Conservation (phyloP, 2,113 vertebrate species). For the Stictonetta naevosa region DNA sequence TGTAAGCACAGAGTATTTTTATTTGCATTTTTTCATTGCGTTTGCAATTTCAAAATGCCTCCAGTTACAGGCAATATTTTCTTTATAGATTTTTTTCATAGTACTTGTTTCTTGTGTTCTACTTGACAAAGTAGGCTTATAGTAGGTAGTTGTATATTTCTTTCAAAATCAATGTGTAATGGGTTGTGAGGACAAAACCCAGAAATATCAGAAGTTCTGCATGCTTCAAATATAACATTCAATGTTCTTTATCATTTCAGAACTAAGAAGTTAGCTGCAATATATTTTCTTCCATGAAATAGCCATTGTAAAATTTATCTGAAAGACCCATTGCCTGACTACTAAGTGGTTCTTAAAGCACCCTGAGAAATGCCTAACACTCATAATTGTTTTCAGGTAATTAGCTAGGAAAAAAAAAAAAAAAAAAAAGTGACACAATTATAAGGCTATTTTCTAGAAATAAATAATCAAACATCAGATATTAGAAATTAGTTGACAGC, state of each 20-base stretch:
- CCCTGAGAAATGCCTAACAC: background rate
- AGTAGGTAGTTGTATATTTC: background rate
- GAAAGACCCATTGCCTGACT: background rate
- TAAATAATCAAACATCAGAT: background rate
- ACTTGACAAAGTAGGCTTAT: background rate
- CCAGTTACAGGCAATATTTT: background rate
- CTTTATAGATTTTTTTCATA: background rate
- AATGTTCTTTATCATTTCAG: background rate
- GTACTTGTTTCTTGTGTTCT: background rate
- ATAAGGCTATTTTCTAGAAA: background rate
- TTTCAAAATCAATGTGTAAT: background rate
- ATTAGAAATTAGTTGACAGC: background rate
- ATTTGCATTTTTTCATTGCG: background rate
- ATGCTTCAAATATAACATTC: background rate
- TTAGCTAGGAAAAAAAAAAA: background rate
- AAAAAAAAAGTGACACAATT: background rate
- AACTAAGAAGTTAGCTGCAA: background rate
- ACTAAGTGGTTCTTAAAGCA: background rate
- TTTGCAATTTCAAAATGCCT: conserved; percentile 23
- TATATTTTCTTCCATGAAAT: background rate
- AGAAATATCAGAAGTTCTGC: background rate
- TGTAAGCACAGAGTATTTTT: background rate
- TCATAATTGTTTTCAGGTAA: background rate
- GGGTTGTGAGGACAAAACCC: background rate
- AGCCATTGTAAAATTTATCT: background rate